Evolutionary conservation across 2,113 vertebrate species (phyloP).

Genomic region (Callipepla squamata): DNA sequence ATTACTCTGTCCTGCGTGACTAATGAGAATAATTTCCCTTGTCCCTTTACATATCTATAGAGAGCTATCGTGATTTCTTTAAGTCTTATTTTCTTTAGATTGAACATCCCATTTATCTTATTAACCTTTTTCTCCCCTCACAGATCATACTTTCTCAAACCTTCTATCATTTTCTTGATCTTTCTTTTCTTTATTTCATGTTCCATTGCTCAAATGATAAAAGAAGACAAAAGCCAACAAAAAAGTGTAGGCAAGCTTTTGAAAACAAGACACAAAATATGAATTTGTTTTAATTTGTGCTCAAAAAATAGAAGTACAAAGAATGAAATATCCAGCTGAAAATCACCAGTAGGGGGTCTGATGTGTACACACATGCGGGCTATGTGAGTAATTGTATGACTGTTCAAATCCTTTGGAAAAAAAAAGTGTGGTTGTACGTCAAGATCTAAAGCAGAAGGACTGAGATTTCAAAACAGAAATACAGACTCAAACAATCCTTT

Average conservation of each 20-base stretch:
- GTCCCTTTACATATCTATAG: conserved; percentile 55
- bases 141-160: conserved; percentile 39
- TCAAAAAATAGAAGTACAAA: conserved; percentile 53
- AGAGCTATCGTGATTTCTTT: conserved; percentile 56
- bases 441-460: conserved; percentile 65
- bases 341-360: conserved; percentile 55
- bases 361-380: conserved; percentile 35
- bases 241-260: conserved; percentile 65
- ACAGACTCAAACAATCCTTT: conserved; percentile 62
- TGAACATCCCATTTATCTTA: conserved; percentile 53
- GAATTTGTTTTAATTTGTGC: conserved; percentile 66
- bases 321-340: conserved; percentile 53
- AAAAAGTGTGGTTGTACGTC: conserved; percentile 53
- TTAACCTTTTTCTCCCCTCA: conserved; percentile 58
- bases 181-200: conserved; percentile 42
- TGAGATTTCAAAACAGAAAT: conserved; percentile 61
- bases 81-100: conserved; percentile 49
- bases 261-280: conserved; percentile 70
- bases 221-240: conserved; percentile 53
- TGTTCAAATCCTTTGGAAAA: conserved; percentile 66
- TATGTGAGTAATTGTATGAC: conserved; percentile 24
- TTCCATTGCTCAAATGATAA: conserved; percentile 44
- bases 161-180: conserved; percentile 64
- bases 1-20: conserved; percentile 66
- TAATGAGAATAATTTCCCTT: conserved; percentile 71